Evolutionary conservation across 2,888 invertebrate genomes (phyloP).

Genomic region (Tiliacea citrago): DNA sequence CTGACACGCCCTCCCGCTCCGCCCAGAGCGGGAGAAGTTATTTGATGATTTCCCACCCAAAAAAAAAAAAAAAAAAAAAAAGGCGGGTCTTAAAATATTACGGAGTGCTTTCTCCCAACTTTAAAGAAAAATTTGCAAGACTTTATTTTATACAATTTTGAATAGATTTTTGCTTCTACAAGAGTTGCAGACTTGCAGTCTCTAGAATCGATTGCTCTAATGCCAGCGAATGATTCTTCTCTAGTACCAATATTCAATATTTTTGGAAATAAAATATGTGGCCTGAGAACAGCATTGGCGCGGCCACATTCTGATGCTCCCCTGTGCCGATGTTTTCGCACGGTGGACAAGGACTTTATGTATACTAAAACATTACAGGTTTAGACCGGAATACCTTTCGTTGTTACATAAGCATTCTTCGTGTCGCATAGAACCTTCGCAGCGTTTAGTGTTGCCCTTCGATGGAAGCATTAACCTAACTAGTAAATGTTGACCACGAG

Average conservation of each 20-base stretch:
- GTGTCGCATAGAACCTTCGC: slow-evolving; percentile 65
- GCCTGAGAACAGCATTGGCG: background rate
- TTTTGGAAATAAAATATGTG: background rate
- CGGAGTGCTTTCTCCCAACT: slow-evolving; percentile 4
- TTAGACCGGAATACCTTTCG: slow-evolving; percentile 36
- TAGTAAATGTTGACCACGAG: slow-evolving; percentile 60
- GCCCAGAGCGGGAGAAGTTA: too few species aligned
- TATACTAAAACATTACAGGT: background rate
- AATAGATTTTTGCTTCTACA: background rate
- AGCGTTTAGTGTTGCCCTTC: slow-evolving; percentile 60
- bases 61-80: too few species aligned
- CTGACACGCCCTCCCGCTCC: too few species aligned
- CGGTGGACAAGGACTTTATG: background rate
- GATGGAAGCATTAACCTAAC: slow-evolving; percentile 56
- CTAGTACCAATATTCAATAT: background rate
- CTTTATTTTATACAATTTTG: background rate
- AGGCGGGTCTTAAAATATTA: background rate
- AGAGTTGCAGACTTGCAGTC: background rate
- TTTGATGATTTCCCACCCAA: too few species aligned
- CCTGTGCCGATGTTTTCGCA: background rate
- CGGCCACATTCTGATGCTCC: background rate
- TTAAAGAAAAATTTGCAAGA: background rate
- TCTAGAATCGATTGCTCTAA: background rate
- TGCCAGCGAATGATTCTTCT: background rate
- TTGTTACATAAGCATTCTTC: slow-evolving; percentile 51